Evolutionary conservation across 2,113 vertebrate species (phyloP), one percentile per base, ranked within the genome.

Genomic region (Vicugna pacos): DNA sequence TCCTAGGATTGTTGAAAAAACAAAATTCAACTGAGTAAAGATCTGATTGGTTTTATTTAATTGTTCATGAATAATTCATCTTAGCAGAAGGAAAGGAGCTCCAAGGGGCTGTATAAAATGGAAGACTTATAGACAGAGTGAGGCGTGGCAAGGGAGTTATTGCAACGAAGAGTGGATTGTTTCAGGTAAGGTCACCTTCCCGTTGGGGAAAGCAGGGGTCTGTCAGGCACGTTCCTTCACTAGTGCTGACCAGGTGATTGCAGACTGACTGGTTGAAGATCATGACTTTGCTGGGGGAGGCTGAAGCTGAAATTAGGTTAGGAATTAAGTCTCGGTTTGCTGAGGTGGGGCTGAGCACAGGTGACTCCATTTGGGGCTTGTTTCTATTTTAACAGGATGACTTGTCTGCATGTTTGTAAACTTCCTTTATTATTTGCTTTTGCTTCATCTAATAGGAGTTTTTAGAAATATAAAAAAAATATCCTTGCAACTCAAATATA

Each of bases 401-500:
- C 54, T 50, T 60, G 22, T 69, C 32, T 60, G 72, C 11, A 5
- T 48, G 64, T 81, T 80, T 50, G 17, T 80, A 15, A 67, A 88
- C 16, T 75, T n/a, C 4, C 14, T 91, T 89, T 16, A 54, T 64
- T 70, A 50, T 83, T 77, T 95, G 82, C 65, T 89, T 90, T 84
- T 56, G 11, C 54, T 80, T 6, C 12, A 42, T 54, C 16, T 75
- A 73, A 50, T 94, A 28, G 28, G 42, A 50, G 58, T 28, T 76
- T 84, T 85, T 93, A 90, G 80, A 91, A 73, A 65, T 58, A 79
- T 54, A 84, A 65, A 62, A 84, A 65, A 62, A 56, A 32, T 9
- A 56, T 58, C 80, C 80, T 86, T 56, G 35, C 5, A 64, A 38
- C 32, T 72, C 14, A 19, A 30, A 90, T 54, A 85, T 52, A 70